Percentiles rank a stretch among this genome's conserved stretches.
Conservation (phyloP, 2,888 invertebrate genomes). For the Zelleria hepariella region DNA sequence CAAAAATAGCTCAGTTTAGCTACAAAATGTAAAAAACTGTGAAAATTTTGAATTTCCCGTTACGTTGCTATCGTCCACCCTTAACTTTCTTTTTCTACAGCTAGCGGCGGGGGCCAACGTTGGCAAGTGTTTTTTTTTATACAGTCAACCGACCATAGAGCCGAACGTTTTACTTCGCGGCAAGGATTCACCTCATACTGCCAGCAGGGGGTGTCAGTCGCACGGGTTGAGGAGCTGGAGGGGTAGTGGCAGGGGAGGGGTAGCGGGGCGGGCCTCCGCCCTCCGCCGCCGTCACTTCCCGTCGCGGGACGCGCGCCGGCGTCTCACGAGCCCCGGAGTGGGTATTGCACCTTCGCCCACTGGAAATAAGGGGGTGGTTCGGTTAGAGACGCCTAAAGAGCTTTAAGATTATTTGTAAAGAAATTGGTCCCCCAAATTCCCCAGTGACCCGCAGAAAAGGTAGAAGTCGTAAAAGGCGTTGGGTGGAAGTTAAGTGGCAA, state of each 20-base stretch:
- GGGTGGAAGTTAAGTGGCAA: too few relatives aligned
- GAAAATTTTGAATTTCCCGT: too few relatives aligned
- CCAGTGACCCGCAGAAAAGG: too few relatives aligned
- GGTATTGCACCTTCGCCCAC: slow-evolving; percentile 41
- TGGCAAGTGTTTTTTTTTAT: neutral
- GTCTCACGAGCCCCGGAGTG: slow-evolving; percentile 46
- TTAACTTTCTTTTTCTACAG: neutral
- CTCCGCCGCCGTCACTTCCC: slow-evolving; percentile 80
- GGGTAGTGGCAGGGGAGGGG: slow-evolving; percentile 20
- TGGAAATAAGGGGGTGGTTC: slow-evolving; percentile 20
- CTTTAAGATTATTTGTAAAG: too few relatives aligned
- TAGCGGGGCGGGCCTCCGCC: slow-evolving; percentile 62
- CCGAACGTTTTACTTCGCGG: neutral
- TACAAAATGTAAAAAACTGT: too few relatives aligned
- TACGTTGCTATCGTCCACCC: neutral
- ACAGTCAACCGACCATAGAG: neutral
- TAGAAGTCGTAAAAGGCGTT: too few relatives aligned
- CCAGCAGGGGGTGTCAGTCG: slow-evolving; percentile 16
- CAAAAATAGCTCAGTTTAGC: too few relatives aligned
- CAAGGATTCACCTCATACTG: neutral
- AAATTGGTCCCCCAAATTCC: too few relatives aligned
- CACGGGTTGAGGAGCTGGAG: slow-evolving; percentile 22
- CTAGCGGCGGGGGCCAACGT: neutral
- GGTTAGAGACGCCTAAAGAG: too few relatives aligned
- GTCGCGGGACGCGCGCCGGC: slow-evolving; percentile 79